Conservation (phyloP, 2,113 vertebrate species). For the Zosterops pallidus region DNA sequence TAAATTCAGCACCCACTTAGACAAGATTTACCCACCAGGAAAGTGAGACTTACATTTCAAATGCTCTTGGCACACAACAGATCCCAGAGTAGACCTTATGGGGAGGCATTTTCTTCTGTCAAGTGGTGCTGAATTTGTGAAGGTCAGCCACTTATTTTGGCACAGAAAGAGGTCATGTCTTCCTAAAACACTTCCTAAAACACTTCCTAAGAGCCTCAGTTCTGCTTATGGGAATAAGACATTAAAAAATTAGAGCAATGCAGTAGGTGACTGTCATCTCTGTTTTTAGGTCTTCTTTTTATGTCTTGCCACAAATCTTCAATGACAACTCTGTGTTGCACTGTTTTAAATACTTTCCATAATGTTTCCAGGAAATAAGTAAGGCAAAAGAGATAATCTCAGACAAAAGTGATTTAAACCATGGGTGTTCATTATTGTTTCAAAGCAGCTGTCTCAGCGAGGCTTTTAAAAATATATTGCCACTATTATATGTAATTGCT, state of each 20-base stretch:
- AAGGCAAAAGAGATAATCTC: not conserved
- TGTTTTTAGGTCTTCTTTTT: not conserved
- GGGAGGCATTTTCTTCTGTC: not conserved
- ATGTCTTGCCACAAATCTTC: not conserved
- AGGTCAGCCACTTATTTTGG: not conserved
- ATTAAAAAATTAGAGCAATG: not conserved
- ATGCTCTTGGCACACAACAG: not conserved
- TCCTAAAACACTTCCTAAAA: not conserved
- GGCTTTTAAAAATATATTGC: conserved; percentile 5
- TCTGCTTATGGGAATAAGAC: not conserved
- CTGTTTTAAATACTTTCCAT: not conserved
- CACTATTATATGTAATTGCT: conserved; percentile 1
- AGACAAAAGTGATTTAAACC: not conserved
- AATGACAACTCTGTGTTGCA: not conserved
- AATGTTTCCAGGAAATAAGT: not conserved
- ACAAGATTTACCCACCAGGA: not conserved
- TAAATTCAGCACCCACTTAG: not conserved
- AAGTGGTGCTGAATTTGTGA: not conserved
- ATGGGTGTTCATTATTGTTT: not conserved
- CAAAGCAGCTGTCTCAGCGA: not conserved
- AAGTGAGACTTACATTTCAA: not conserved
- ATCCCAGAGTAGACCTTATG: not conserved
- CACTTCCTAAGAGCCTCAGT: not conserved
- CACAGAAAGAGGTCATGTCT: not conserved
- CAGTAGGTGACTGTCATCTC: not conserved